These are phyloP conservation scores for Mizuhopecten yessoensis DNA, from an alignment of 1,140 invertebrate species.

Conservation along the genomic window DNA sequence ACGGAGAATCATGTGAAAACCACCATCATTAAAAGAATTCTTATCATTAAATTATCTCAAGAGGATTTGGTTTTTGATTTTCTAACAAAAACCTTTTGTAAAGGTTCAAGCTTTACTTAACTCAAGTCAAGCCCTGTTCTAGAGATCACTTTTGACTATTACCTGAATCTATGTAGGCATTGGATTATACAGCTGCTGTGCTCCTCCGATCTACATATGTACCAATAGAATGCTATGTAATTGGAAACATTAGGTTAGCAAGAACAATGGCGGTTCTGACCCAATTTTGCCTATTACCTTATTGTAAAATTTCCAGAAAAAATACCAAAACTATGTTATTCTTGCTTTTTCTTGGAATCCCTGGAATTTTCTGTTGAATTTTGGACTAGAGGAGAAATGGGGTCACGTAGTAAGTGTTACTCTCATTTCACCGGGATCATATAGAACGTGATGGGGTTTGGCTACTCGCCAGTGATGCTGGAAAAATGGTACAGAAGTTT, in stretches of 20 bases:
- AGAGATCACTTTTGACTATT: background rate
- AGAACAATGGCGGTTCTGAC: background rate
- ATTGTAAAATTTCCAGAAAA: conserved; percentile 9
- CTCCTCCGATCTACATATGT: too few relatives aligned
- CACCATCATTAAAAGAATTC: background rate
- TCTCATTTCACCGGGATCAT: background rate
- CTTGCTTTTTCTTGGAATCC: background rate
- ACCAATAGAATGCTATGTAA: background rate
- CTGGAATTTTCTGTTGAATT: background rate
- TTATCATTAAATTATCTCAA: background rate
- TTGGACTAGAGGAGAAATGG: background rate
- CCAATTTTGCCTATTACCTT: background rate
- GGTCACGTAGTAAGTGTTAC: background rate
- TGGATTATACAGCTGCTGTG: background rate
- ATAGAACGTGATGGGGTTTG: background rate
- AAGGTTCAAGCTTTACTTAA: background rate
- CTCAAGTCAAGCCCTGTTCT: background rate
- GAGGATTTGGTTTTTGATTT: background rate
- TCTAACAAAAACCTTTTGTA: background rate
- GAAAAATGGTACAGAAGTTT: background rate
- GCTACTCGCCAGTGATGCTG: background rate
- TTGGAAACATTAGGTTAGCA: background rate
- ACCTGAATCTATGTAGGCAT: background rate
- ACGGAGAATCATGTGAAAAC: background rate
- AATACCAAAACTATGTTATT: conserved; percentile 3